These are phyloP conservation scores for Argyrosomus japonicus DNA, from an alignment of 2,113 vertebrate species.

Conservation along the genomic window DNA sequence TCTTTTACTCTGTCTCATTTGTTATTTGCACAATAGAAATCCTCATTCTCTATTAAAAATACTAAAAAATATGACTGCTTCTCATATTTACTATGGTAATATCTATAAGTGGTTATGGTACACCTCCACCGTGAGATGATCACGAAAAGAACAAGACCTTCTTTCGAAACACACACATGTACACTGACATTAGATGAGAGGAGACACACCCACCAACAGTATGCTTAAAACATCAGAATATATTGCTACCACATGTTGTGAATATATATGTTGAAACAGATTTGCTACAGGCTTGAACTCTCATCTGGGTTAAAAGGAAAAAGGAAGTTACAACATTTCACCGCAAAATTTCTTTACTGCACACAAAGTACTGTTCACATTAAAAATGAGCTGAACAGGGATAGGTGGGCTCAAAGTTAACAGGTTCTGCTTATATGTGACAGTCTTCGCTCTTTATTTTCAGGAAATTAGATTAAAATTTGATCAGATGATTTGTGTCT, in stretches of 20 bases:
- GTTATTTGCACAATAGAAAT: too few relatives aligned
- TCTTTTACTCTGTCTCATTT: too few relatives aligned
- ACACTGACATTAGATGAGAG: not conserved
- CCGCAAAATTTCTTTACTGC: not conserved
- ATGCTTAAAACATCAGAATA: too few relatives aligned
- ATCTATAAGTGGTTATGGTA: too few relatives aligned
- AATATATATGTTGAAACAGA: not conserved
- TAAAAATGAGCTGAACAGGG: not conserved
- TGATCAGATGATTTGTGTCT: too few relatives aligned
- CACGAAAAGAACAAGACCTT: not conserved
- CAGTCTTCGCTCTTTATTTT: not conserved
- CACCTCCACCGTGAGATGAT: not conserved
- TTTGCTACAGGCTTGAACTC: not conserved
- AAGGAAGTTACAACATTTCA: conserved; percentile 12
- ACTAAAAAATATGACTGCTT: too few relatives aligned
- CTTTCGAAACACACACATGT: not conserved
- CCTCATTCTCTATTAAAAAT: too few relatives aligned
- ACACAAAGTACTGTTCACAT: not conserved
- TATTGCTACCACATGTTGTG: not conserved
- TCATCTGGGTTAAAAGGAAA: not conserved
- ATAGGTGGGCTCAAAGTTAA: not conserved
- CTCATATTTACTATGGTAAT: too few relatives aligned
- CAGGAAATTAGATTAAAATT: not conserved
- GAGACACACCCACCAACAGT: not conserved
- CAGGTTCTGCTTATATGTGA: not conserved